Conservation (phyloP, 2,113 vertebrate species). For the Pseudorasbora parva region DNA sequence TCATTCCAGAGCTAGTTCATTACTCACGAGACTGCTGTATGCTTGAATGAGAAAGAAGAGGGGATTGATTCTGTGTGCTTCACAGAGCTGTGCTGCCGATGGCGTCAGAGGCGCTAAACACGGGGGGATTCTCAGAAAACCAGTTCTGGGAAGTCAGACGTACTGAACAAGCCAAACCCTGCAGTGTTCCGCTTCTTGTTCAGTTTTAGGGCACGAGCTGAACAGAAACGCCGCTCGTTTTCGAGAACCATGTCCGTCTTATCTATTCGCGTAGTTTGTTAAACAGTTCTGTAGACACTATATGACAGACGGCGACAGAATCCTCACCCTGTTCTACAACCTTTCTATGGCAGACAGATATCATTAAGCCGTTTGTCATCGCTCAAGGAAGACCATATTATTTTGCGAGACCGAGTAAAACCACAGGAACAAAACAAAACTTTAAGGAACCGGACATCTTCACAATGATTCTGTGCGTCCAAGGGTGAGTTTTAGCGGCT, state of each 20-base stretch:
- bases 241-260: neutral
- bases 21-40: constrained; percentile 14
- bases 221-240: constrained; percentile 42
- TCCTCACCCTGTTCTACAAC: neutral
- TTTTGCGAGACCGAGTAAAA: neutral
- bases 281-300: neutral
- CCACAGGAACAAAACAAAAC: constrained; percentile 27
- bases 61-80: constrained; percentile 25
- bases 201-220: constrained; percentile 31
- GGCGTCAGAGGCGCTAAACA: constrained; percentile 76
- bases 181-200: constrained; percentile 47
- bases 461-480: constrained; percentile 81
- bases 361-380: neutral
- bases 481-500: constrained; percentile 71
- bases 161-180: constrained; percentile 74
- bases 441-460: constrained; percentile 10
- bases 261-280: neutral
- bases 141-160: constrained; percentile 77
- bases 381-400: neutral
- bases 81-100: constrained; percentile 55
- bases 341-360: neutral
- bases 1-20: neutral
- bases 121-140: constrained; percentile 77
- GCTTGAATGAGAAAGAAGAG: constrained; percentile 16
- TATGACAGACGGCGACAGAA: neutral